Percentiles rank a stretch among this genome's conserved stretches.
phyloP scores from a whole-genome alignment of 2,888 invertebrate genomes.

The Eumacrocentrus americanus region DNA sequence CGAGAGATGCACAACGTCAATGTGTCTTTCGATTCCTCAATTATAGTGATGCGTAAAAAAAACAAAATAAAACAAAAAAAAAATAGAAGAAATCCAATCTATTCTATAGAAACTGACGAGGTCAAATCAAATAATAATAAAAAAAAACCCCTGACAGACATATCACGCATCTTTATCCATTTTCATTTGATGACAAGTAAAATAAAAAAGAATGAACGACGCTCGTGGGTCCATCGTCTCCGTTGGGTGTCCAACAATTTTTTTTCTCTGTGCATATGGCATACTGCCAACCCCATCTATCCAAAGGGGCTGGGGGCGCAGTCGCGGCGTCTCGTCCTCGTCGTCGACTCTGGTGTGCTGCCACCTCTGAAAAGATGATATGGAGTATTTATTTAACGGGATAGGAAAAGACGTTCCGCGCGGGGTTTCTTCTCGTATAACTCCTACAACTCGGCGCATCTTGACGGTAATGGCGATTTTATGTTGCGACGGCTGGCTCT shows the following conservation, averaged over 20 bases:
- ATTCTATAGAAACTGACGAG: background rate
- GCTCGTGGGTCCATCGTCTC: background rate
- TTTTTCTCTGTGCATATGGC: background rate
- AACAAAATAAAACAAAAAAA: background rate
- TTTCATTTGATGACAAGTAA: conserved; percentile 6
- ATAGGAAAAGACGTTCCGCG: conserved; percentile 38
- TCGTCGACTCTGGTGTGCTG: background rate
- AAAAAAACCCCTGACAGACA: background rate
- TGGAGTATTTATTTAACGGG: conserved; percentile 49
- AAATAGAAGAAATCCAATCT: background rate
- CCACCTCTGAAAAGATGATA: conserved; percentile 38
- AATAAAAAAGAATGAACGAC: conserved; percentile 2
- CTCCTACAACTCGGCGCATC: conserved; percentile 39
- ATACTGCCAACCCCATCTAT: background rate
- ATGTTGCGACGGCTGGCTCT: conserved; percentile 44
- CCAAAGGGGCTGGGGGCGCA: too few relatives aligned
- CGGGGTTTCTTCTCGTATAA: conserved; percentile 34
- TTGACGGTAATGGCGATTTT: conserved; percentile 50
- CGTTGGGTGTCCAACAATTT: background rate
- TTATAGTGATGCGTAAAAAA: background rate
- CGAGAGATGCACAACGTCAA: background rate
- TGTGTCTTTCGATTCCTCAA: background rate
- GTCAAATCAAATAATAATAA: background rate
- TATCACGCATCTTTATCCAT: background rate
- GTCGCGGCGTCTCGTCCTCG: too few relatives aligned